Conservation (phyloP, 1,140 invertebrate species). For the Trypoxylus dichotomus region DNA sequence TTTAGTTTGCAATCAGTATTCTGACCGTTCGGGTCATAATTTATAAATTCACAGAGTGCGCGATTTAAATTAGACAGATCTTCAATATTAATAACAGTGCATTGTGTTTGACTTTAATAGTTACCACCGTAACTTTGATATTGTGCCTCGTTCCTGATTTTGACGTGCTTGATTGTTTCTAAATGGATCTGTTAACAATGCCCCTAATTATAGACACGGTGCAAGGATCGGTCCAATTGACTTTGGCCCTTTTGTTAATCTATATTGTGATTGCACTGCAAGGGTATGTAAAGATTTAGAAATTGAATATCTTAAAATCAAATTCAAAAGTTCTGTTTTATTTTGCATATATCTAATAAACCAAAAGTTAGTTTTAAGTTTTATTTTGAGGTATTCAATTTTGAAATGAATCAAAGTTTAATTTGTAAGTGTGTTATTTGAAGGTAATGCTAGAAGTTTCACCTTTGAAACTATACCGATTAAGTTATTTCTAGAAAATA, state of each 20-base stretch:
- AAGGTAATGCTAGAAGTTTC: too few species aligned
- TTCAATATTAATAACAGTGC: background rate
- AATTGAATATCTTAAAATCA: too few species aligned
- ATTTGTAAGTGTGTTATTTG: too few species aligned
- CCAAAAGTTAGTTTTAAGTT: too few species aligned
- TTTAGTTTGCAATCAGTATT: background rate
- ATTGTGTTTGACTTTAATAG: background rate
- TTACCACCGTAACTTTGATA: background rate
- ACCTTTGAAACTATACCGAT: too few species aligned
- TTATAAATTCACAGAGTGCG: background rate
- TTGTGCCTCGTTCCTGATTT: background rate
- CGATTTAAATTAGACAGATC: background rate
- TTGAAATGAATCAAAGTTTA: too few species aligned
- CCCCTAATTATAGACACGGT: constrained; percentile 31
- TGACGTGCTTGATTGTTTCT: background rate
- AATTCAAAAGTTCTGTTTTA: too few species aligned
- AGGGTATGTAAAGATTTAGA: constrained; percentile 38
- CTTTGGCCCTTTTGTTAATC: constrained; percentile 44
- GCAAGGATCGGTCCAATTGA: constrained; percentile 45
- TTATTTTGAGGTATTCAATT: too few species aligned
- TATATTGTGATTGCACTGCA: constrained; percentile 44
- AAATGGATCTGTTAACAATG: constrained; percentile 7
- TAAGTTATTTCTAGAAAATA: too few species aligned
- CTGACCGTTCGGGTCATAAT: background rate
- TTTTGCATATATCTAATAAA: too few species aligned